Evolutionary conservation across 2,888 invertebrate genomes (phyloP), one percentile per base, ranked within the genome.

Genomic region (Catocala sponsa): DNA sequence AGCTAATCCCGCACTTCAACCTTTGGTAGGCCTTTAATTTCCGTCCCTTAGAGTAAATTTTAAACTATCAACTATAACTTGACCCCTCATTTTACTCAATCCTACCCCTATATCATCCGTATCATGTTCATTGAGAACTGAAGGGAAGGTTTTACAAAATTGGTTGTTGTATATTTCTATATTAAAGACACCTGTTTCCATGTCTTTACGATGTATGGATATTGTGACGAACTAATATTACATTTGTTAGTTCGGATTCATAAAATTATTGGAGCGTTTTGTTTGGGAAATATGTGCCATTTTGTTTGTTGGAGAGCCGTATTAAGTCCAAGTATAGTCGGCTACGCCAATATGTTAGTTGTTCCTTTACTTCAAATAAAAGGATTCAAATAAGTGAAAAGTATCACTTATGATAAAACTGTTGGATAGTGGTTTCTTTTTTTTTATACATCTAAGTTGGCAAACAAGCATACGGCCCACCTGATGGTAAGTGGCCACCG

Each of bases 1-100:
- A 74, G 73, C 79, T 86, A 82, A 86, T 81, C 80, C 79, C 78
- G 68, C 72, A 76, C 77, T 78, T 79, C 74, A 77, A 80, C 86
- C 82, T 80, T 78, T 68, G 70, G 76, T 70, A 65, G 64, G 69
- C 69, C 78, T 77, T 79, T 81, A 83, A 83, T 84, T 83, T 83
- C 81, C 82, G 80, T 80, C 85, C 79, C 76, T 75, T 54, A 74
- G 44, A 80, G 81, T 82, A 81, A 81, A 85, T 76, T 78, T 66
- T 65, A 63, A 74, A 81, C 80, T 81, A 79, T 77, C 85, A 82
- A 81, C 47, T 71, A 67, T 78, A 76, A 61, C 11, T 46, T 73
- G 85, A 81, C 38, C 82, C 51, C 55, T 78, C 57, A 74, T 62
- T 74, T 80, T 76, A 55, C 56, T 48, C 41, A 12, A 46, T 5